Evolutionary conservation across 2,888 invertebrate genomes (phyloP), one percentile per base, ranked within the genome.

Genomic region (Polydrusus tereticollis): DNA sequence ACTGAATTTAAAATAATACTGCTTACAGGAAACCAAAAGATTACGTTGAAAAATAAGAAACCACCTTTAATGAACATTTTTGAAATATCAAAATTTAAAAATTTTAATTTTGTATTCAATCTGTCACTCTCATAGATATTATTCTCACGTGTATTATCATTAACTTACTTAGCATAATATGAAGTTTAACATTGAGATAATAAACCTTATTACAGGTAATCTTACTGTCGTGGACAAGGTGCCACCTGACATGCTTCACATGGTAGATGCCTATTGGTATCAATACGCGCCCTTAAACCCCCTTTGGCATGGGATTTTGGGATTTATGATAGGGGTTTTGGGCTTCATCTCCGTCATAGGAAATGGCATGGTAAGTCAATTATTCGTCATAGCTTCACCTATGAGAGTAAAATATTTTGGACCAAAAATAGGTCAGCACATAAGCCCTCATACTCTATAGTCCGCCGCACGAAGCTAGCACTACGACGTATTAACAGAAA

Each of bases 241-340:
- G 77, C 87, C 89, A 58, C 89, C 91, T 16, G 93, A 94, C 59
- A 91, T 94, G 91, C 87, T 93, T 77, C 91, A 92, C 83, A 86
- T 94, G 87, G 87, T 94, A 77, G 93, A 93, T 83, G 87, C 93
- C 45, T 91, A 93, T 83, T 95, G 95, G 95, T 94, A 94, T 85
- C 94, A 95, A 83, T 96, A 92, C 82, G 93, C 95, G 72, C 94
- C 96, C 16, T 90, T 96, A 92, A 95, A 96, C 83, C 94, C 95
- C 20, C 87, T 95, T 63, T 95, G 95, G 95, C 93, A 95, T 83
- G 93, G 91, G 76, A 79, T 80, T 68, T 67, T 80, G 72, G 94
- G 94, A 62, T 91, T 94, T 81, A 90, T 92, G 72, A 94, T 96
- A 83, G 91, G 91, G 64, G 83, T 90, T 63, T 90, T 96, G 79